Evolutionary conservation across 2,888 invertebrate genomes (phyloP).

Genomic region (Netelia fuscicornis): DNA sequence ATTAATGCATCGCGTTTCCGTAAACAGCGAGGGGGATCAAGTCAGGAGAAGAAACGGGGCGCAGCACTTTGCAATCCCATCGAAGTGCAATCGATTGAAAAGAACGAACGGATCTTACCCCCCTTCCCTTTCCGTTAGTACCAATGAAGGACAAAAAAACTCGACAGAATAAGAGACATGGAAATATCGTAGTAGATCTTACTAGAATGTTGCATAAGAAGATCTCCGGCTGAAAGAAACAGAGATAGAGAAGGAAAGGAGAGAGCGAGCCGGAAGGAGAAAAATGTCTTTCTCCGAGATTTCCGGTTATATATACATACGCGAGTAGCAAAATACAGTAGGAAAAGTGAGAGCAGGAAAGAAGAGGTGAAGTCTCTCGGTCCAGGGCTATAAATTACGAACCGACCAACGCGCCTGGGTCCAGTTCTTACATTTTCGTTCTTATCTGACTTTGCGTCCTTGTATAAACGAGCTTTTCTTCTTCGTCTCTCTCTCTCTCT

Average conservation of each 20-base stretch:
- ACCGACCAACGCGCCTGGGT: conserved; percentile 58
- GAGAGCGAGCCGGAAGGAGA: conserved; percentile 4
- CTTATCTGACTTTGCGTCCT: conserved; percentile 64
- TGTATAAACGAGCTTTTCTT: conserved; percentile 60
- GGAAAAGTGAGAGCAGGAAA: conserved; percentile 30
- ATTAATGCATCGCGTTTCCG: conserved; percentile 66
- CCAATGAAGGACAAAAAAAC: conserved; percentile 52
- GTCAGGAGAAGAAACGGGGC: conserved; percentile 29
- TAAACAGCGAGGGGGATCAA: conserved; percentile 55
- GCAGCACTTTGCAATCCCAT: conserved; percentile 53
- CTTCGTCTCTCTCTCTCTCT: conserved; percentile 15
- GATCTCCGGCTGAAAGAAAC: conserved; percentile 31
- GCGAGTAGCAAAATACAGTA: conserved; percentile 34
- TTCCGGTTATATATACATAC: conserved; percentile 1
- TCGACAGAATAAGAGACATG: neutral
- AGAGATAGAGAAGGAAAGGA: conserved; percentile 2
- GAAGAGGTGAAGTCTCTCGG: conserved; percentile 36
- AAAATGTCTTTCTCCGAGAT: conserved; percentile 51
- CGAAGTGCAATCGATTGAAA: conserved; percentile 67
- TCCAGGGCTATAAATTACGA: conserved; percentile 62
- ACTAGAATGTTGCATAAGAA: conserved; percentile 65
- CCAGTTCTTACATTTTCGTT: conserved; percentile 67
- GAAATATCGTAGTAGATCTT: conserved; percentile 62
- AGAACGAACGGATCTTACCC: conserved; percentile 48
- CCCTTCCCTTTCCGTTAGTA: conserved; percentile 59